These are phyloP conservation scores for Electrona antarctica DNA, from an alignment of 2,113 vertebrate species.

Conservation along the genomic window DNA sequence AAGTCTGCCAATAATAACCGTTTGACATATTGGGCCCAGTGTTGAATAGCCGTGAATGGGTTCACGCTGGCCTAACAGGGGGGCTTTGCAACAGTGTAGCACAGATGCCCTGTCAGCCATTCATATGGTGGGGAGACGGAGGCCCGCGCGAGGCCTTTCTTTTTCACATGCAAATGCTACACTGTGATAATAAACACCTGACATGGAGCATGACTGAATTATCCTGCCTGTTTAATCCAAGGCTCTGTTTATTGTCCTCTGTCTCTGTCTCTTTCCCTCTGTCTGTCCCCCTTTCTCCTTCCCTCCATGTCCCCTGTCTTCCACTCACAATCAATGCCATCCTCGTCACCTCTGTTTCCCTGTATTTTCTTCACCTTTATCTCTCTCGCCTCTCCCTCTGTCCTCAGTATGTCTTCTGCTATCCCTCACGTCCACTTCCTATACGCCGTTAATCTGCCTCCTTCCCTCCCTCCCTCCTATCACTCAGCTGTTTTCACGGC, in stretches of 20 bases:
- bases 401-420: slow-evolving; percentile 17
- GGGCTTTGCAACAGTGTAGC: slow-evolving; percentile 62
- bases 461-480: slow-evolving; percentile 35
- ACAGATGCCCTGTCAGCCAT: slow-evolving; percentile 69
- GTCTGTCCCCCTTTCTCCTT: slow-evolving; percentile 14
- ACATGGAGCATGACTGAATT: slow-evolving; percentile 80
- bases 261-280: slow-evolving; percentile 18
- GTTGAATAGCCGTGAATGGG: slow-evolving; percentile 70
- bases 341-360: neutral
- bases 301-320: slow-evolving; percentile 6
- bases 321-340: neutral
- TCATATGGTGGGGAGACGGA: slow-evolving; percentile 39
- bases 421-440: slow-evolving; percentile 35
- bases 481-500: slow-evolving; percentile 79
- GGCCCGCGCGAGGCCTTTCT: slow-evolving; percentile 50
- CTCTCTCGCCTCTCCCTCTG: neutral
- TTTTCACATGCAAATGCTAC: slow-evolving; percentile 83
- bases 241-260: slow-evolving; percentile 36
- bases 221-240: slow-evolving; percentile 79
- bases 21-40: slow-evolving; percentile 73
- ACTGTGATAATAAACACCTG: slow-evolving; percentile 85
- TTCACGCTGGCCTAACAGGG: slow-evolving; percentile 68
- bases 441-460: slow-evolving; percentile 34
- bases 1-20: slow-evolving; percentile 74
- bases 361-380: neutral